Percentiles rank a stretch among this genome's conserved stretches.
Evolutionary conservation across 2,113 vertebrate species (phyloP).

Genomic region (Rhabdomys dilectus): DNA sequence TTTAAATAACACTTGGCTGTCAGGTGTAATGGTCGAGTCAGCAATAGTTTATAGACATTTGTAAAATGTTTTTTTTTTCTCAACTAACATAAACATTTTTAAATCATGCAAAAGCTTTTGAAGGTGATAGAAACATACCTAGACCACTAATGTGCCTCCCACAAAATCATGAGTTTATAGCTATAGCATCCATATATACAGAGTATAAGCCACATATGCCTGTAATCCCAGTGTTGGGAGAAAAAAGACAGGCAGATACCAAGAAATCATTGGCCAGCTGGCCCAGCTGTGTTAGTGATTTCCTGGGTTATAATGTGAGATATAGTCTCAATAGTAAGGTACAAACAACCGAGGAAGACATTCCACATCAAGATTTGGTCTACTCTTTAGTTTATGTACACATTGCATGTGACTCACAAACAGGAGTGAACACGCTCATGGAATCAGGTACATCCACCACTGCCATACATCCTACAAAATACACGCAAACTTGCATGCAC

Average conservation of each 20-base stretch:
- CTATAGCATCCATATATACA: background rate
- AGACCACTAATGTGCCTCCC: background rate
- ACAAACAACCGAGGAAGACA: background rate
- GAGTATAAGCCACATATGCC: background rate
- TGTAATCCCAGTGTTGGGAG: background rate
- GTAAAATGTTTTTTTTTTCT: background rate
- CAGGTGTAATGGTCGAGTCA: background rate
- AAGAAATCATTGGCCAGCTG: too few relatives aligned
- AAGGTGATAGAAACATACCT: too few relatives aligned
- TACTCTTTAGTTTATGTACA: too few relatives aligned
- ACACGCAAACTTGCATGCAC: background rate
- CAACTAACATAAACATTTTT: background rate
- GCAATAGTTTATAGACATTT: background rate
- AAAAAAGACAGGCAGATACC: background rate
- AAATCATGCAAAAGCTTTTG: background rate
- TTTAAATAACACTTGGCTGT: background rate
- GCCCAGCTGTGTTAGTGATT: background rate
- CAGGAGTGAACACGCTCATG: background rate
- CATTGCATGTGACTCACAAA: background rate
- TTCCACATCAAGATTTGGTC: background rate
- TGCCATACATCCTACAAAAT: background rate
- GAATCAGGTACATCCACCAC: background rate
- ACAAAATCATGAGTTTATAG: background rate
- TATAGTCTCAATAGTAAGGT: background rate
- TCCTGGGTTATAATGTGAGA: background rate